Percentiles rank a stretch among this genome's conserved stretches.
These are phyloP conservation scores for Cyclophora punctaria DNA, from an alignment of 2,888 invertebrate genomes.

Conservation along the genomic window DNA sequence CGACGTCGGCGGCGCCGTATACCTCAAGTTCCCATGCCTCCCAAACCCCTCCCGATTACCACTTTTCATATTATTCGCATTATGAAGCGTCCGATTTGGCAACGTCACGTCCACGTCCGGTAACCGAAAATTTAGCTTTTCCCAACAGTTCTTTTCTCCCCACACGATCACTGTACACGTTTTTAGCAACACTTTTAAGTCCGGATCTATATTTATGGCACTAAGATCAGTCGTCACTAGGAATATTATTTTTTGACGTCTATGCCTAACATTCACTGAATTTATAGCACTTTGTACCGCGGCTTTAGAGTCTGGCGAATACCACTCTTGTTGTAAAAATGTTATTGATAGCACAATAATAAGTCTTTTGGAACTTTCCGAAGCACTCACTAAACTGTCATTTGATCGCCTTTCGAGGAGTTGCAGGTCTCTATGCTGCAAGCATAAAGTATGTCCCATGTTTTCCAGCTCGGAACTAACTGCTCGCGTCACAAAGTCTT, in stretches of 20 bases:
- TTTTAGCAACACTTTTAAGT: slow-evolving; percentile 81
- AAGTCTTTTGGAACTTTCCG: slow-evolving; percentile 80
- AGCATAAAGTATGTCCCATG: slow-evolving; percentile 75
- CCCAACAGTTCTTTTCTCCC: slow-evolving; percentile 92
- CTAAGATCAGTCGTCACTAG: slow-evolving; percentile 72
- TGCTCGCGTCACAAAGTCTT: slow-evolving; percentile 80
- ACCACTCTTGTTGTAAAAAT: slow-evolving; percentile 90
- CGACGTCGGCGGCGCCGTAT: slow-evolving; percentile 69
- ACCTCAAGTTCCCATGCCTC: slow-evolving; percentile 68
- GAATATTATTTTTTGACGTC: slow-evolving; percentile 76
- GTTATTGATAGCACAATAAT: slow-evolving; percentile 86
- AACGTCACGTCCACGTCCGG: slow-evolving; percentile 81
- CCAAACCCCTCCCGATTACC: slow-evolving; percentile 65
- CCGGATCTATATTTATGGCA: slow-evolving; percentile 82
- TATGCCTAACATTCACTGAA: slow-evolving; percentile 78
- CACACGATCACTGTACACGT: slow-evolving; percentile 84
- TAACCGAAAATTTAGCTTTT: slow-evolving; percentile 88
- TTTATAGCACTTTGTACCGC: slow-evolving; percentile 84
- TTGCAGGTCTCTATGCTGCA: slow-evolving; percentile 79
- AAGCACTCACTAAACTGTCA: slow-evolving; percentile 71
- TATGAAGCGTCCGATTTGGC: slow-evolving; percentile 74
- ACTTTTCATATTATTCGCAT: slow-evolving; percentile 65
- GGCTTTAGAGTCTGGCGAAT: slow-evolving; percentile 85
- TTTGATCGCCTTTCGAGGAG: slow-evolving; percentile 73
- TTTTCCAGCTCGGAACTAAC: slow-evolving; percentile 85